Evolutionary conservation across 2,797 vertebrate species (phyloP), one percentile per base, ranked within the genome.

Genomic region (Arnoldichthys spilopterus): DNA sequence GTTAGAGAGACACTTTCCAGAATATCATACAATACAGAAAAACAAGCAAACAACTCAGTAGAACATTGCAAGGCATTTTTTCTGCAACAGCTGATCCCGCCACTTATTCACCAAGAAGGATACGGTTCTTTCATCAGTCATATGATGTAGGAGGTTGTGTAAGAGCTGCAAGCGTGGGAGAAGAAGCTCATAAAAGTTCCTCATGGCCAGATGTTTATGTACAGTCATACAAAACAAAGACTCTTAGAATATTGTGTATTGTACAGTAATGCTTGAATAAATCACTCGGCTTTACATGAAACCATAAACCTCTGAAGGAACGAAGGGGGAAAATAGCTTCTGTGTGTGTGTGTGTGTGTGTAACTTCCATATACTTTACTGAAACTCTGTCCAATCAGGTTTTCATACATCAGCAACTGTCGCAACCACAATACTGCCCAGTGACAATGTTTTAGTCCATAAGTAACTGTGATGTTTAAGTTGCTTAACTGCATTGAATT

Each of bases 61-160:
- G 32, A 63, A 72, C 32, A 76, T 6, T 43, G 30, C 22, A 30
- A 54, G 56, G 77, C 51, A 30, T 72, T 49, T 62, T 40, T 62
- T 22, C 24, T 45, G 59, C 40, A 81, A 71, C 40, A 64, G 61
- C n/a, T 53, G 37, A 64, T 45, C 47, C 59, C 75, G 61, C 67
- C 66, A 70, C 32, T 83, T 71, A 71, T 66, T 77, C 47, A 56
- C 43, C 49, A 54, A 67, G 67, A 74, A 30, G 51, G 61, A 5
- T 13, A 49, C 18, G 51, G 56, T 81, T 73, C 54, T 74, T 61
- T 61, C 30, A 77, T 68, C 54, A 40, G 45, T 51, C 34, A 67
- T 69, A 43, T 24, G 64, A 37, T 28, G 66, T 6, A 45, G 37
- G 62, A 45, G 75, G 74, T 78, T 82, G 74, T 63, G 71, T 63